These are phyloP conservation scores for Pogonus chalceus DNA, from an alignment of 1,140 invertebrate species.

Conservation along the genomic window DNA sequence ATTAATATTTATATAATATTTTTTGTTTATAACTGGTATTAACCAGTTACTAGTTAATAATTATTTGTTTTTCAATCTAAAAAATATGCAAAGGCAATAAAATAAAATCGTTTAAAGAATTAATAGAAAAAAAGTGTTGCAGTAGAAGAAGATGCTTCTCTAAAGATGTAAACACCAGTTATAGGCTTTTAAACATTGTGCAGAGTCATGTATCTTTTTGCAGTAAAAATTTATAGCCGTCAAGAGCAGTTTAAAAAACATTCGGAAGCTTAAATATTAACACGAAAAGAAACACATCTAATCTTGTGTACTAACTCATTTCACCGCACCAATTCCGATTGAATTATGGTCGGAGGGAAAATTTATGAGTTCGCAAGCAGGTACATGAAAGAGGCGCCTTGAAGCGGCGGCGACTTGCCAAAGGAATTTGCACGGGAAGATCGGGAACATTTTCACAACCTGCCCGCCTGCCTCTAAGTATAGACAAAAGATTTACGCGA, in stretches of 20 bases:
- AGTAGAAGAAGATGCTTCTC: too few relatives aligned
- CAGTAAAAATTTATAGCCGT: not conserved
- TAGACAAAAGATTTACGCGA: conserved; percentile 6
- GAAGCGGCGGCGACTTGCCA: not conserved
- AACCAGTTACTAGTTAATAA: too few relatives aligned
- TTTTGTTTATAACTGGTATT: too few relatives aligned
- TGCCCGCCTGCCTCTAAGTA: not conserved
- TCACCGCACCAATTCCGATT: conserved; percentile 1
- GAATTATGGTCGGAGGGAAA: not conserved
- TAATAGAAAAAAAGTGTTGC: too few relatives aligned
- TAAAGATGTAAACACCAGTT: too few relatives aligned
- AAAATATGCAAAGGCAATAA: too few relatives aligned
- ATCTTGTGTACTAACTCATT: not conserved
- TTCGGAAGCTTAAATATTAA: conserved; percentile 5
- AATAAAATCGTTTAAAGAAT: too few relatives aligned
- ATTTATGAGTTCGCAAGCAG: not conserved
- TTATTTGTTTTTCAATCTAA: too few relatives aligned
- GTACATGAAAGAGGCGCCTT: conserved; percentile 2
- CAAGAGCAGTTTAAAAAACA: not conserved
- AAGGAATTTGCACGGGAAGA: not conserved
- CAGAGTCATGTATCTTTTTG: not conserved
- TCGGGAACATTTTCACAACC: not conserved
- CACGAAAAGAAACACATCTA: not conserved
- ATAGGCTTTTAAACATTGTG: not conserved
- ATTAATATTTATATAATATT: too few relatives aligned